These are phyloP conservation scores for Escarpia spicata DNA, from an alignment of 2,888 invertebrate genomes.

Conservation along the genomic window DNA sequence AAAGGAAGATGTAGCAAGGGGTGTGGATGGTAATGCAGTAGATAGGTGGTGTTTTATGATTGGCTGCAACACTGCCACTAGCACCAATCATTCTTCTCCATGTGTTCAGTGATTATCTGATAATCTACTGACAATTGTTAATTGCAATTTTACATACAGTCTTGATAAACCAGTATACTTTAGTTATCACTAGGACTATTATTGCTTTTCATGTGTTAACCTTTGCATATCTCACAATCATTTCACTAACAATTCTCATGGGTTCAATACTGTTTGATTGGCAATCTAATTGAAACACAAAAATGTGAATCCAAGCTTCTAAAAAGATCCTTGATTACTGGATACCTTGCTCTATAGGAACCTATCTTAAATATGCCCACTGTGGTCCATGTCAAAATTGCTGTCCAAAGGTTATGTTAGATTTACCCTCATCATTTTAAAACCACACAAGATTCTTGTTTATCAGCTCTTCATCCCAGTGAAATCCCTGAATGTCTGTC, in stretches of 20 bases:
- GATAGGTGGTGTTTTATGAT: conserved; percentile 7
- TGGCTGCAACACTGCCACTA: neutral
- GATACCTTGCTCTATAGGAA: neutral
- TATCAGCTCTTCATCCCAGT: too few species aligned
- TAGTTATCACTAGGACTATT: neutral
- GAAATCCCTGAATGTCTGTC: neutral
- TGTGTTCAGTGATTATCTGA: neutral
- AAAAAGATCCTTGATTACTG: neutral
- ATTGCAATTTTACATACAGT: neutral
- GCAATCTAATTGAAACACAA: too few species aligned
- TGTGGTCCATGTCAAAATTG: too few species aligned
- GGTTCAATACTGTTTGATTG: too few species aligned
- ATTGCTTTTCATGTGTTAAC: neutral
- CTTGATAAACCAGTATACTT: too few species aligned
- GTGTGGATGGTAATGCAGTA: neutral
- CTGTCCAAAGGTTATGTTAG: too few species aligned
- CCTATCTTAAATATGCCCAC: too few species aligned
- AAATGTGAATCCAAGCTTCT: neutral
- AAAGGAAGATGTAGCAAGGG: neutral
- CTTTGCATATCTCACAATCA: neutral
- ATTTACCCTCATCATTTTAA: too few species aligned
- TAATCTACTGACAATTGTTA: neutral
- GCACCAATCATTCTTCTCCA: neutral
- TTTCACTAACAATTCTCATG: too few species aligned
- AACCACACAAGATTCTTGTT: too few species aligned